phyloP scores from a whole-genome alignment of 2,113 vertebrate genomes.

The Archocentrus centrarchus region DNA sequence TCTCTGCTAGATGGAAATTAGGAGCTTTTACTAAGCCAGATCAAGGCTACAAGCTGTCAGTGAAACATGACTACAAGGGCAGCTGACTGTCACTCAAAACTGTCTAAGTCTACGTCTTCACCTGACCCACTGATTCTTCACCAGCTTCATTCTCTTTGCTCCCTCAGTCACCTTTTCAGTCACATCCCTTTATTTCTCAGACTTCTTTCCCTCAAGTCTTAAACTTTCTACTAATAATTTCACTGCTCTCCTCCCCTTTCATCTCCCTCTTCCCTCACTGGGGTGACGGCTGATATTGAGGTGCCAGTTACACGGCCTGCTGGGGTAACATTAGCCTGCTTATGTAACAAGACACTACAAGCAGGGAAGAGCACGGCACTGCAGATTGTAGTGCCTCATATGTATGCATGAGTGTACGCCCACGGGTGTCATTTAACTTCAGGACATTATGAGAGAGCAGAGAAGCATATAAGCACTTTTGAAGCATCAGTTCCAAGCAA shows the following conservation, averaged over 20 bases:
- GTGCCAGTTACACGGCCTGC: constrained; percentile 59
- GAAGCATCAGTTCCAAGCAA: constrained; percentile 16
- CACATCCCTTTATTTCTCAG: not conserved
- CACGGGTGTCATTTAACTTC: constrained; percentile 49
- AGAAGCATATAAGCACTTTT: constrained; percentile 32
- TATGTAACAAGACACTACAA: constrained; percentile 65
- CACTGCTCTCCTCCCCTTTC: constrained; percentile 27
- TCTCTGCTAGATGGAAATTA: constrained; percentile 57
- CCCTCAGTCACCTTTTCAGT: not conserved
- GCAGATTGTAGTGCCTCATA: constrained; percentile 30
- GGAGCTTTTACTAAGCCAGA: constrained; percentile 39
- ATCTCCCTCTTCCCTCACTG: constrained; percentile 24
- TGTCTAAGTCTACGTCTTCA: not conserved
- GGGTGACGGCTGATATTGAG: constrained; percentile 43
- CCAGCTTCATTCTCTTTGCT: not conserved
- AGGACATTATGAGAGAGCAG: constrained; percentile 33
- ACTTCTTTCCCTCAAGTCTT: not conserved
- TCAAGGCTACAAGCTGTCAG: constrained; percentile 36
- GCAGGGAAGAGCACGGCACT: constrained; percentile 38
- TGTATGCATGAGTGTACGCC: constrained; percentile 44
- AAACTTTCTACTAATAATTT: constrained; percentile 31
- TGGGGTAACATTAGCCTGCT: constrained; percentile 60
- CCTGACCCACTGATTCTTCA: not conserved
- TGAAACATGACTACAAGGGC: constrained; percentile 38
- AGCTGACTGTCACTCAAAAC: constrained; percentile 33